These are phyloP conservation scores for Hirtodrosophila histrioides DNA, from an alignment of 2,888 invertebrate species.

Conservation along the genomic window DNA sequence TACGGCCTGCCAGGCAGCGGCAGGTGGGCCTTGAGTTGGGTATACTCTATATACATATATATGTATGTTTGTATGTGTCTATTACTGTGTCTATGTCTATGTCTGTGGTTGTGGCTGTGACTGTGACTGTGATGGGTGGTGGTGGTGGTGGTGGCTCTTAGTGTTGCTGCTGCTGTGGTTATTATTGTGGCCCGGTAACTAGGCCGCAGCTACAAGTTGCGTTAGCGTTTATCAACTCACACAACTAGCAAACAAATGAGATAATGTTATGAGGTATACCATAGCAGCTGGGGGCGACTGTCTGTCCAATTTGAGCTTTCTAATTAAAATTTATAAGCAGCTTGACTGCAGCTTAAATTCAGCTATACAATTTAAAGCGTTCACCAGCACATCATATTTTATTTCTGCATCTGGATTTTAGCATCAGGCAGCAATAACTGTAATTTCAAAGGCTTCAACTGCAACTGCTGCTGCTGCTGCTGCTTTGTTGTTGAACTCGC, in stretches of 20 bases:
- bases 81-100: conserved; percentile 18
- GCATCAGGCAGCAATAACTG: conserved; percentile 64
- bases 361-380: conserved; percentile 33
- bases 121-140: not conserved
- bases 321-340: conserved; percentile 75
- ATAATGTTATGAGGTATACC: conserved; percentile 1
- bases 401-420: conserved; percentile 11
- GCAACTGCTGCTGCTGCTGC: conserved; percentile 16
- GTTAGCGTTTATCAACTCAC: conserved; percentile 76
- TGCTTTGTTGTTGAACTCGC: conserved; percentile 47
- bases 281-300: conserved; percentile 22
- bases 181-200: conserved; percentile 45
- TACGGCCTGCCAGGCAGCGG: conserved; percentile 46
- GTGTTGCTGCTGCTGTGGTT: conserved; percentile 17
- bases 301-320: conserved; percentile 62
- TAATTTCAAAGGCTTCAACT: conserved; percentile 66
- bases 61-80: conserved; percentile 1
- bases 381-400: conserved; percentile 17
- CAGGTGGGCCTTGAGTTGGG: conserved; percentile 59
- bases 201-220: conserved; percentile 74
- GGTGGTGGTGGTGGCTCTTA: conserved; percentile 3
- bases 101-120: conserved; percentile 26
- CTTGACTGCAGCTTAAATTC: conserved; percentile 42
- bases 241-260: conserved; percentile 64
- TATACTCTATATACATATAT: conserved; percentile 13